Evolutionary conservation across 2,888 invertebrate genomes (phyloP), one percentile per base, ranked within the genome.

Genomic region (Belgica antarctica): DNA sequence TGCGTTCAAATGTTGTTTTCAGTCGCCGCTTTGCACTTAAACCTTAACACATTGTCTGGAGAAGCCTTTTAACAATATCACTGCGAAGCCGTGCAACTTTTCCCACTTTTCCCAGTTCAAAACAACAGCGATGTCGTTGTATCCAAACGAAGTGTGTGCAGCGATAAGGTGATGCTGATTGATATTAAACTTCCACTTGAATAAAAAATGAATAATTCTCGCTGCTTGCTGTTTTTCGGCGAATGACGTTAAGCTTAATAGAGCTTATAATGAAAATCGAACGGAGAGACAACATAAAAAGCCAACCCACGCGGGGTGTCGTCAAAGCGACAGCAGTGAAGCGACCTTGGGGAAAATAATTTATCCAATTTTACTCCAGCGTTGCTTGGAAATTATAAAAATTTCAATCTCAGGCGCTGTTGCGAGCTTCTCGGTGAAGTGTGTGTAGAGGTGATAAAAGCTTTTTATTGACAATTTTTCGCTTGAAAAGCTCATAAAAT

Each of bases 141-240:
- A n/a, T n/a, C n/a, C n/a, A n/a, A n/a, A n/a, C n/a, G n/a, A n/a
- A n/a, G n/a, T n/a, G n/a, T n/a, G n/a, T n/a, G n/a, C n/a, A n/a
- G n/a, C n/a, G 52, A 52, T 52, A 52, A 52, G 17, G 52, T 19
- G 22, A 52, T 52, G 19, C 36, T 47, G 65, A 65, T 65, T 65
- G 65, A 46, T 65, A 65, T 65, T 65, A 28, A 65, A 46, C 47
- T 47, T 65, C 47, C 65, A 65, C 65, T 65, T 36, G 47, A 65
- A 19, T 2, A 62, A 27, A n/a, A 41, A 41, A 41, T 41, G 41
- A 41, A 41, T 41, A 10, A n/a, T 41, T 41, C n/a, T 57, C 27
- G 12, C 17, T 59, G 15, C 27, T 1, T 27, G n/a, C n/a, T n/a
- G 52, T 52, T 52, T 15, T 19, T 52, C 52, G 12, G 24, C 19